Base-by-base conservation (phyloP, 2,113 vertebrate species). In the Nymphicus hollandicus region DNA sequence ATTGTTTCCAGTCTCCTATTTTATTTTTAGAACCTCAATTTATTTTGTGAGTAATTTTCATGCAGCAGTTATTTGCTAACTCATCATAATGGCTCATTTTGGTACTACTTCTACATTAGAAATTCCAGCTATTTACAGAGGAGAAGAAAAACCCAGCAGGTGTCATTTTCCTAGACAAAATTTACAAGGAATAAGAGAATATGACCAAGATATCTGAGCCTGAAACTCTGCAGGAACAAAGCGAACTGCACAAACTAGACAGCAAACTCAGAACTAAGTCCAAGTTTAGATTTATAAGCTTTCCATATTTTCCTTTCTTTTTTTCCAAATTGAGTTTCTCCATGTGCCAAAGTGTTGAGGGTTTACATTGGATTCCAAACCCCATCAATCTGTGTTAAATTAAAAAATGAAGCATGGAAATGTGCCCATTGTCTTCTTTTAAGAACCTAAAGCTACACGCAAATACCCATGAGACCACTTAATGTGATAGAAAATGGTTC, bases 311-410 rank as follows among this genome's bases (percentile, higher is more conserved):
- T 95, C 85, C 94, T 95, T 89, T 93, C 95, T 95, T 93, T 96
- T 97, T 95, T 96, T 96, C 91, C 96, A 98, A 95, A 97, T 3
- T 95, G 92, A 86, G 28, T 68, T 91, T 88, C 81, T 79, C 68
- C 79, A 88, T 8, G 39, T 86, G 97, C 96, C 98, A 98, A 97
- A 97, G 78, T 70, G 88, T 83, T 91, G 91, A 89, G 96, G 95
- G 96, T 98, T 98, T 94, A 95, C 56, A 58, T 92, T 95, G 91
- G 46, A 89, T 98, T 98, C 97, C 96, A 98, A 96, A 98, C 29
- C 35, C 96, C 91, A 97, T 97, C 95, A 97, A 98, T 98, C 83
- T 88, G 94, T 92, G 95, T 39, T 93, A 97, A 91, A 95, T 92
- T 95, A 35, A 79, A 93, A 91, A 88, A 95, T 73, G 92, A 95